Evolutionary conservation across 2,797 vertebrate species (phyloP), one percentile per base, ranked within the genome.

Genomic region (Sarcophilus harrisii): DNA sequence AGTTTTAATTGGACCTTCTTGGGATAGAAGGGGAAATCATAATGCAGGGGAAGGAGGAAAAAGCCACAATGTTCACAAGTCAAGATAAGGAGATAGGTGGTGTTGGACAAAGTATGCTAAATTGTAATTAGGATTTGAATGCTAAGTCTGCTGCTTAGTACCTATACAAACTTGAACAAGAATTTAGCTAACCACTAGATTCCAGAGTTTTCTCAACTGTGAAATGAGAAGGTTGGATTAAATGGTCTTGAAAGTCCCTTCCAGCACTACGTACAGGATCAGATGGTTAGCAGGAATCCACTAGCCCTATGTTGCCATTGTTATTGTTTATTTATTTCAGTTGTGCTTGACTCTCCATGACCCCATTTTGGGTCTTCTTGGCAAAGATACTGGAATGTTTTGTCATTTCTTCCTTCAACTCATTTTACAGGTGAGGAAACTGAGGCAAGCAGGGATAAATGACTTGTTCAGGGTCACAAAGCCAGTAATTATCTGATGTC

Each of bases 381-480:
- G n/a, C 66, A 81, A 38, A 81, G n/a, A 24, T 8, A 81, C 8
- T 45, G n/a, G 18, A 81, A 11, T 45, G 18, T 8, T 24, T 81
- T 81, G 6, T 18, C n/a, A 45, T 81, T 9, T 73, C 14, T 32
- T 81, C 24, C 18, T 81, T n/a, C n/a, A 81, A n/a, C 21, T 13
- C 3, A 9, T 9, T 16, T 55, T 91, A 13, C 29, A 29, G 0
- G 1, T 0, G n/a, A 3, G 73, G 58, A 92, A 18, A 58, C 32
- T 0, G n/a, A 81, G 92, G 27, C 49, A 24, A 18, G 2, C 16
- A 52, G 30, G 54, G 30, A 27, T 29, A 38, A 52, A 57, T 4
- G n/a, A 12, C 18, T 90, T 16, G 0, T 30, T 32, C 58, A 11
- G 32, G 32, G 9, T 90, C 90, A n/a, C 0, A 0, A 0, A 28